Evolutionary conservation across 2,113 vertebrate species (phyloP).

Genomic region (Pyrgilauda ruficollis): DNA sequence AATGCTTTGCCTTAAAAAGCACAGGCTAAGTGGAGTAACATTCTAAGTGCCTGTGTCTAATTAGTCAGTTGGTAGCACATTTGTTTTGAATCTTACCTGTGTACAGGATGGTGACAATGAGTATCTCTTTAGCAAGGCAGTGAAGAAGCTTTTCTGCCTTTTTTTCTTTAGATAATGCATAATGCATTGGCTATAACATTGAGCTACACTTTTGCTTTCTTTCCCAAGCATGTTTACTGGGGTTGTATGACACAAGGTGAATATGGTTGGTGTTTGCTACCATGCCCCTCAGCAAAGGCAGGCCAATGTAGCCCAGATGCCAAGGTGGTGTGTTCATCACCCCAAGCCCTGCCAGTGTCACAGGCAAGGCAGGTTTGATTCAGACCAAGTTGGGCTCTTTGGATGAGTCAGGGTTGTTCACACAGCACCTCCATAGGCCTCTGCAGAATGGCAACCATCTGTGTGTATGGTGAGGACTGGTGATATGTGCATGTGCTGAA

Average conservation of each 20-base stretch:
- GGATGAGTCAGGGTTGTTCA: background rate
- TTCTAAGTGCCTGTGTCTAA: background rate
- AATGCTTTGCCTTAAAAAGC: background rate
- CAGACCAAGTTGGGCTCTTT: background rate
- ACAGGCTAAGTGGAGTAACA: background rate
- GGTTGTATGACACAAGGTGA: background rate
- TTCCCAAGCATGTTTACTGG: background rate
- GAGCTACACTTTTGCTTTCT: background rate
- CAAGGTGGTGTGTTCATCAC: background rate
- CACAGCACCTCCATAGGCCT: background rate
- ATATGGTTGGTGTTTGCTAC: background rate
- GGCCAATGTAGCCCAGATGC: background rate
- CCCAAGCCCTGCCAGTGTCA: background rate
- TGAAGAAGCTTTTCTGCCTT: background rate
- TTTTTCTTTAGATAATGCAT: background rate
- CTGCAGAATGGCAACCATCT: background rate
- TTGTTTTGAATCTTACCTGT: background rate
- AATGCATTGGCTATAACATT: background rate
- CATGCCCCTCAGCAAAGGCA: background rate
- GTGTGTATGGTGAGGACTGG: accelerated
- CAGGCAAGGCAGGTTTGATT: background rate
- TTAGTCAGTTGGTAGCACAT: background rate
- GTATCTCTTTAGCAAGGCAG: background rate
- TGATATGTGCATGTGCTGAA: background rate
- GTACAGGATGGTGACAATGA: background rate